Evolutionary conservation across 2,888 invertebrate species (phyloP), one percentile per base, ranked within the genome.

Genomic region (Eremobia ochroleuca): DNA sequence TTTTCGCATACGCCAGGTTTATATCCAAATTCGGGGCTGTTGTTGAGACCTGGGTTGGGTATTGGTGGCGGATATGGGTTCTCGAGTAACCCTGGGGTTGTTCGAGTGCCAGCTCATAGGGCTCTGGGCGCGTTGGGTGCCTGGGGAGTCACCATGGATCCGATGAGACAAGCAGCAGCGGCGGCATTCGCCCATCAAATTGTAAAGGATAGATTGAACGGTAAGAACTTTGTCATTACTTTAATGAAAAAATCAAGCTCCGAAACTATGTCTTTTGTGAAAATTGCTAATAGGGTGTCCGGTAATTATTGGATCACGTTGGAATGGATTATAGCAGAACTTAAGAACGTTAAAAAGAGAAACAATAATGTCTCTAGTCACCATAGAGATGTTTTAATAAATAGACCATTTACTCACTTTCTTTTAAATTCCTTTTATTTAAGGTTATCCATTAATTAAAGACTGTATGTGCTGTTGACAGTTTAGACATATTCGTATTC

Each of bases 91-190:
- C 98, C 98, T 82, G 98, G 98, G 89, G 99, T 98, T 68, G 97
- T 98, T 88, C 97, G 98, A 91, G 98, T 98, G 86, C 98, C 98
- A 70, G 98, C 98, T 77, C 99, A 99, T 92, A 96, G 98, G 88
- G 96, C 97, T 8, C 92, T 97, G 61, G 97, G 97, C 1, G 96
- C 97, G 62, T 87, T 97, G 77, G 96, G 97, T 13, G 97, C 97
- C 66, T 97, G 97, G 94, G 97, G 97, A 46, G 97, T 98, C 78
- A 97, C 97, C 70, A 94, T 97, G 88, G 97, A 98, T 87, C 97
- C 97, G 66, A 97, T 97, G 97, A 96, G 97, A 91, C 98, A 97
- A 89, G 98, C 97, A 77, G 98, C 97, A 31, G 97, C 97, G 0
- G 98, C 98, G 3, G 98, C 98, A 69, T 97, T 98, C 92, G 98